Evolutionary conservation across 2,888 invertebrate genomes (phyloP).

Genomic region (Drosophila nigritarsus): DNA sequence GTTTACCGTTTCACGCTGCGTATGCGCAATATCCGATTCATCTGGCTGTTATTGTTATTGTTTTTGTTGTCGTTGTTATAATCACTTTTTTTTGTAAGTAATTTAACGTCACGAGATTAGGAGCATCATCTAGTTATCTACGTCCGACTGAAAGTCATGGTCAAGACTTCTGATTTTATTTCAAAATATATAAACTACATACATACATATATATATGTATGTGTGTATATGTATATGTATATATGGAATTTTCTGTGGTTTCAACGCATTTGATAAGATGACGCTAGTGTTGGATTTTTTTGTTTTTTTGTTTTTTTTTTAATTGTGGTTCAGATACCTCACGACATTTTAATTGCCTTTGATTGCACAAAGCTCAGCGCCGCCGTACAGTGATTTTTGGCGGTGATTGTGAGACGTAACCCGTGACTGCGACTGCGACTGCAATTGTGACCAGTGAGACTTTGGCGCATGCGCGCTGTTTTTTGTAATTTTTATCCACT

Average conservation of each 20-base stretch:
- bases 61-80: conserved; percentile 1
- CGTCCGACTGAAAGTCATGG: conserved; percentile 48
- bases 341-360: conserved; percentile 61
- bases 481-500: conserved; percentile 35
- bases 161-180: conserved; percentile 43
- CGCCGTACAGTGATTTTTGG: conserved; percentile 26
- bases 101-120: conserved; percentile 37
- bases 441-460: conserved; percentile 27
- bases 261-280: conserved; percentile 7
- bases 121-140: conserved; percentile 29
- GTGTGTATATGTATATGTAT: not conserved
- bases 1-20: conserved; percentile 33
- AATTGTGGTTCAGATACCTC: conserved; percentile 12
- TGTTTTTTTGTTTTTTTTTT: not conserved
- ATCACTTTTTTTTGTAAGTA: conserved; percentile 21
- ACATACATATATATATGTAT: not conserved
- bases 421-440: conserved; percentile 15
- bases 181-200: not conserved
- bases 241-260: not conserved
- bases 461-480: conserved; percentile 33
- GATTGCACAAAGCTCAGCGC: conserved; percentile 63
- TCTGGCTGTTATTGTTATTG: conserved; percentile 1
- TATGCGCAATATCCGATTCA: conserved; percentile 47
- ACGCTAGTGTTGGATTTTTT: not conserved
- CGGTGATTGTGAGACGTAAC: conserved; percentile 13